phyloP scores from a whole-genome alignment of 53 echinoderm and acorn worm species.

The Echinometra lucunter region DNA sequence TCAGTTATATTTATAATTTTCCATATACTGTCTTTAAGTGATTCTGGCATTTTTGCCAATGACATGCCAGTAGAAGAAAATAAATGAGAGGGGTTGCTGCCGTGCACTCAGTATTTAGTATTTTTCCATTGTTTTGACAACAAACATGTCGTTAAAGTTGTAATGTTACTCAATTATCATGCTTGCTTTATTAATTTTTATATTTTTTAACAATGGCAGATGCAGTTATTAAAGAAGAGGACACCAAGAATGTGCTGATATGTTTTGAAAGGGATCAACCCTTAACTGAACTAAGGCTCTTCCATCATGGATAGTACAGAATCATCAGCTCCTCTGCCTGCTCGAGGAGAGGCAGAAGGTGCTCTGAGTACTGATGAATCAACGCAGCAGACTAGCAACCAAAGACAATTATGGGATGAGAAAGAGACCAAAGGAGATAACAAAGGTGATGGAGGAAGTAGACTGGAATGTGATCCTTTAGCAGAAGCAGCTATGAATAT shows the following conservation, averaged over 20 bases:
- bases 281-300: neutral
- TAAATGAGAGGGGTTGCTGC: too few species aligned
- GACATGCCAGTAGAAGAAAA: too few species aligned
- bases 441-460: neutral
- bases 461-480: constrained; percentile 35
- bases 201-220: neutral
- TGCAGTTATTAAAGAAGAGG: neutral
- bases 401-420: neutral
- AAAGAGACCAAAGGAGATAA: neutral
- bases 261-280: neutral
- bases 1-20: too few species aligned
- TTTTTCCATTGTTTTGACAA: too few species aligned
- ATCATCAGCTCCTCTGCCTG: neutral
- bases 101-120: too few species aligned
- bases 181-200: neutral
- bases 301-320: neutral
- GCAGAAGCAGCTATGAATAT: constrained; percentile 68
- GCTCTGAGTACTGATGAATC: constrained; percentile 46
- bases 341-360: constrained; percentile 63
- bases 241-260: neutral
- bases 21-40: too few species aligned
- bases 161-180: too few species aligned
- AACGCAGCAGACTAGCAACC: neutral
- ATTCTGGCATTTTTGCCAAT: too few species aligned
- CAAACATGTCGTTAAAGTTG: too few species aligned